Conservation (phyloP, 2,113 vertebrate genomes). For the Crypturellus undulatus region DNA sequence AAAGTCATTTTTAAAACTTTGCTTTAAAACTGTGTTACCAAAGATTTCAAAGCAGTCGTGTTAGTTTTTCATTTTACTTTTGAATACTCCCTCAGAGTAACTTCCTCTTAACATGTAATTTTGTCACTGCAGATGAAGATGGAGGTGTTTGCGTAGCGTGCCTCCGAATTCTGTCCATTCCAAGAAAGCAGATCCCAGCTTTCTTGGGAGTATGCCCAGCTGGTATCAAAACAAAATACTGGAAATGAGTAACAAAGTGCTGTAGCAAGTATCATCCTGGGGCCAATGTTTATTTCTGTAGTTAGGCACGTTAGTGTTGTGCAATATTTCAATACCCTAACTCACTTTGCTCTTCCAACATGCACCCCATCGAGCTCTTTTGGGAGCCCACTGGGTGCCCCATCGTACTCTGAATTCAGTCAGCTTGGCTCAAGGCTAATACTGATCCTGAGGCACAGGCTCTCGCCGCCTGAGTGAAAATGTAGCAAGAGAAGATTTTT, state of each 20-base stretch:
- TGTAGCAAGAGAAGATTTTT: neutral
- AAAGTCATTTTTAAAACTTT: neutral
- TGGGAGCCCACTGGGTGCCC: neutral
- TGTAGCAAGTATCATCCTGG: neutral
- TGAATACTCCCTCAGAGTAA: neutral
- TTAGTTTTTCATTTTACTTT: neutral
- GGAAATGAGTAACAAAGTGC: neutral
- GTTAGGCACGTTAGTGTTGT: neutral
- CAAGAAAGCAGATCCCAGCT: neutral
- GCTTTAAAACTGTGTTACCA: neutral
- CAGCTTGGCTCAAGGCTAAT: neutral
- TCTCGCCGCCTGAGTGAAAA: neutral
- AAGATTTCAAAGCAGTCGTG: neutral
- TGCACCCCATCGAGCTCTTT: neutral
- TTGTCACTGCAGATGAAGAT: neutral
- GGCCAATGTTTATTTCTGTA: neutral
- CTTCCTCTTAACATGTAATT: neutral
- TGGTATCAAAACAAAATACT: neutral
- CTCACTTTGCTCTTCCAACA: rapidly evolving
- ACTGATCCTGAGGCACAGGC: neutral
- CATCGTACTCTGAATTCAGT: neutral
- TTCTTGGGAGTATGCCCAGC: neutral
- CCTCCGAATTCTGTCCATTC: neutral
- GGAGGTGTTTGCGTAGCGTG: neutral
- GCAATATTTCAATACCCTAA: neutral